A percentile compares a stretch with the other conserved stretches of the same genome.
Conservation (phyloP, 1,140 invertebrate species). For the Psix sp. region DNA sequence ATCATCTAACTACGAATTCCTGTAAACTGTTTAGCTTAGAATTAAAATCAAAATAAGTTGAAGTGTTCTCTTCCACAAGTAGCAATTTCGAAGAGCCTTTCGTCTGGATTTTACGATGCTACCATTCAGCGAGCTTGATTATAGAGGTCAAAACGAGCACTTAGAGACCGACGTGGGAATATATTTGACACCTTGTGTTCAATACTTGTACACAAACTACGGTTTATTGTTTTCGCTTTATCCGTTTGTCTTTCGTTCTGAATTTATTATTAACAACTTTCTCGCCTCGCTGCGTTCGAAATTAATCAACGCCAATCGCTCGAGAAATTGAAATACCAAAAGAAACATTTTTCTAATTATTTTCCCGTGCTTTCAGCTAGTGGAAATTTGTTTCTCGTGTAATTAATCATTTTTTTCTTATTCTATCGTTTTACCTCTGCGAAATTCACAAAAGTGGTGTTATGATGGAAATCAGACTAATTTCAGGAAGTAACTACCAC, state of each 20-base stretch:
- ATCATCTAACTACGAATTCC: conserved; percentile 16
- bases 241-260: conserved; percentile 34
- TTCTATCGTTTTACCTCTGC: no score
- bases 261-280: conserved; percentile 2
- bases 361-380: no score
- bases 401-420: no score
- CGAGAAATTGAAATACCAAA: no score
- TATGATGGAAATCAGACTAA: conserved; percentile 27
- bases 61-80: conserved; percentile 45
- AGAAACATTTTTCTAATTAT: no score
- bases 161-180: conserved; percentile 56
- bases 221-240: conserved; percentile 42
- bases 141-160: conserved; percentile 55
- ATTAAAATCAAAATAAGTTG: conserved; percentile 57
- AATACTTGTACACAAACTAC: conserved; percentile 34
- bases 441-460: conserved; percentile 1
- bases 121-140: conserved; percentile 56
- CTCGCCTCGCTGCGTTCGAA: no score
- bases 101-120: conserved; percentile 58
- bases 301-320: no score
- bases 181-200: conserved; percentile 56
- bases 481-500: conserved; percentile 29
- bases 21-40: conserved; percentile 42
- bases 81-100: conserved; percentile 50
- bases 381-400: no score